phyloP scores from a whole-genome alignment of 1,140 invertebrate species.

The Megathymus violae region DNA sequence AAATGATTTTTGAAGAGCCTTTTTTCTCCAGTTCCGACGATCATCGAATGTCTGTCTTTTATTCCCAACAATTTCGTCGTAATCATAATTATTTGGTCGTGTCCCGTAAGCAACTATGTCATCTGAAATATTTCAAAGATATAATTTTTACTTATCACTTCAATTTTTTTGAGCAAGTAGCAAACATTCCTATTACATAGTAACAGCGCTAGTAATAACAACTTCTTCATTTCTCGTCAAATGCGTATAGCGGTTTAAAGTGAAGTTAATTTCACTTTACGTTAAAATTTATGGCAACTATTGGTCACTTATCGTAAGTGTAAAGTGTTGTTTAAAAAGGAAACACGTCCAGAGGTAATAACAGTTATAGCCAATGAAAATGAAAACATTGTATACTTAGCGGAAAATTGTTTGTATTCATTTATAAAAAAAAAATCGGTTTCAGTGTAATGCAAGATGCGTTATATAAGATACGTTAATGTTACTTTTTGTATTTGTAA shows the following conservation, averaged over 20 bases:
- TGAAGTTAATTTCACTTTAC: slow-evolving; percentile 35
- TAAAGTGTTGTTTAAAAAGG: slow-evolving; percentile 48
- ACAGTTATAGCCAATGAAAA: slow-evolving; percentile 39
- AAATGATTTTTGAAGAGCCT: slow-evolving; percentile 55
- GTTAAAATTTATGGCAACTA: slow-evolving; percentile 42
- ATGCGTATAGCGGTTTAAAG: slow-evolving; percentile 33
- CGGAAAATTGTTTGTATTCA: background rate
- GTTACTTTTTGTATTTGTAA: too few species aligned
- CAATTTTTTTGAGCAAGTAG: slow-evolving; percentile 17
- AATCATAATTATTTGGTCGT: slow-evolving; percentile 60
- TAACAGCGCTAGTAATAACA: slow-evolving; percentile 62
- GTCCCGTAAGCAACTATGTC: slow-evolving; percentile 58
- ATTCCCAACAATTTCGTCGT: slow-evolving; percentile 60
- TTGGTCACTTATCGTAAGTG: slow-evolving; percentile 37
- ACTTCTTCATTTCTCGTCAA: slow-evolving; percentile 55
- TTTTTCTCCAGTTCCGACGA: slow-evolving; percentile 70
- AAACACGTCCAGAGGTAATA: too few species aligned
- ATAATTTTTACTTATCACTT: slow-evolving; percentile 2
- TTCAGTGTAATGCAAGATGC: too few species aligned
- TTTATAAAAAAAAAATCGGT: too few species aligned
- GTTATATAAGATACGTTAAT: too few species aligned
- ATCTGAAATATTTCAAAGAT: slow-evolving; percentile 55
- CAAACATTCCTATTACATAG: slow-evolving; percentile 63
- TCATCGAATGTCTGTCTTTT: slow-evolving; percentile 66
- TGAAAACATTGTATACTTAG: background rate